phyloP scores from a whole-genome alignment of 2,888 invertebrate species.

The Orthonevra nobilis region DNA sequence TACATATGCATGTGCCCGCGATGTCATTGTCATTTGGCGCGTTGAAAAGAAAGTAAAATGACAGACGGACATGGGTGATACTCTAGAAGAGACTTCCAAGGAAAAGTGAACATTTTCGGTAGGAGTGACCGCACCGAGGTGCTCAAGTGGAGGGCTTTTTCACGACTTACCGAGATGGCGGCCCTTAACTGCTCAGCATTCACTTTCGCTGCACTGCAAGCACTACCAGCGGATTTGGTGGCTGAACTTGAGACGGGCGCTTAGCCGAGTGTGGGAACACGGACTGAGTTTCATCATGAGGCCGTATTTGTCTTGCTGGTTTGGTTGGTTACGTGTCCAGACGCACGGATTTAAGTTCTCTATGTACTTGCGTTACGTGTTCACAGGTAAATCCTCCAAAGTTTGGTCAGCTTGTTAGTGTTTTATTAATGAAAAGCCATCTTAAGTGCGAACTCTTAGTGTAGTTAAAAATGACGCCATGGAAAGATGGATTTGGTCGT shows the following conservation, averaged over 20 bases:
- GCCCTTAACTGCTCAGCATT: slow-evolving; percentile 28
- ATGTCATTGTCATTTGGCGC: slow-evolving; percentile 34
- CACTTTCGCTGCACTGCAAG: slow-evolving; percentile 62
- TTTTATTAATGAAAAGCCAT: no score
- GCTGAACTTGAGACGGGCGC: background rate
- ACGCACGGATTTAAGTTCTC: background rate
- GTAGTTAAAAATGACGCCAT: no score
- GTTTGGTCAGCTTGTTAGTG: no score
- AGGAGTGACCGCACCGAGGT: slow-evolving; percentile 7
- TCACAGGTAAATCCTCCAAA: no score
- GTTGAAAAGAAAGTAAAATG: slow-evolving; percentile 61
- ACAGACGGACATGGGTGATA: background rate
- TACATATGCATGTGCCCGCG: slow-evolving; percentile 1
- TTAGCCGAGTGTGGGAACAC: no score
- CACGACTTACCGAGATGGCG: slow-evolving; percentile 27
- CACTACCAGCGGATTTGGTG: background rate
- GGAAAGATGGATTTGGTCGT: no score
- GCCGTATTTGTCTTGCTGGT: background rate
- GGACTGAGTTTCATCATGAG: no score
- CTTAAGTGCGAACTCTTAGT: no score
- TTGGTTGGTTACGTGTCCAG: background rate
- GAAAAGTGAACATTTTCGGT: slow-evolving; percentile 56
- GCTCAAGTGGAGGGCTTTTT: slow-evolving; percentile 30
- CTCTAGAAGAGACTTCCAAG: slow-evolving; percentile 22
- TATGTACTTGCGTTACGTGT: no score